Conservation (phyloP, 2,113 vertebrate species). For the Elephantulus edwardii region DNA sequence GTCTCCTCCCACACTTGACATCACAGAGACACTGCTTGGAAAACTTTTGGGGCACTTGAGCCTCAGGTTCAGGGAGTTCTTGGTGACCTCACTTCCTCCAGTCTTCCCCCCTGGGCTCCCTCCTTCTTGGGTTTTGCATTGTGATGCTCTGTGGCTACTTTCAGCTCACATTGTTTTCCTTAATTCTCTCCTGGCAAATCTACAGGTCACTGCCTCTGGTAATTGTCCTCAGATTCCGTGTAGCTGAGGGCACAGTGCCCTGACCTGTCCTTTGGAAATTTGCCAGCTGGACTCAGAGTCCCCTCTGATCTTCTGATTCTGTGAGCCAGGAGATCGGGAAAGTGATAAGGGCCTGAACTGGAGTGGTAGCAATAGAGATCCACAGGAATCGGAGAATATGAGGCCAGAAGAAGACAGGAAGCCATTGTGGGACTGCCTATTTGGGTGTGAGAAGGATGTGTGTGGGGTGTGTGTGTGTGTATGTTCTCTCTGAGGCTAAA, state of each 20-base stretch:
- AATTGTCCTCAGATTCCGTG: background rate
- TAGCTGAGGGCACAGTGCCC: background rate
- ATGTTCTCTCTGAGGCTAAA: background rate
- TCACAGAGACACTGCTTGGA: background rate
- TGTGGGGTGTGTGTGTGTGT: background rate
- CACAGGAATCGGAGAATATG: background rate
- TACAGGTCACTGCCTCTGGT: background rate
- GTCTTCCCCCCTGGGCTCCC: background rate
- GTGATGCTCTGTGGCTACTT: background rate
- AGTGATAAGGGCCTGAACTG: background rate
- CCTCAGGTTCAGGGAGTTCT: conserved; percentile 11
- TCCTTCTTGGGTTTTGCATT: background rate
- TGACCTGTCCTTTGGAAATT: background rate
- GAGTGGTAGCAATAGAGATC: background rate
- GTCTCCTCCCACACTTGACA: background rate
- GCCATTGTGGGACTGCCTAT: background rate
- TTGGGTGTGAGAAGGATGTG: background rate
- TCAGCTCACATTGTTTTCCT: background rate
- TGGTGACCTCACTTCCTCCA: conserved; percentile 1
- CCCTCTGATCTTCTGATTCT: background rate
- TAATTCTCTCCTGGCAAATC: background rate
- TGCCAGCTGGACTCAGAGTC: background rate
- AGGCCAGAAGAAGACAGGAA: background rate
- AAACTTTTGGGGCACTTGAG: background rate
- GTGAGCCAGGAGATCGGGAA: background rate